phyloP scores from a whole-genome alignment of 2,888 invertebrate genomes.

The Priocnemis perturbator region DNA sequence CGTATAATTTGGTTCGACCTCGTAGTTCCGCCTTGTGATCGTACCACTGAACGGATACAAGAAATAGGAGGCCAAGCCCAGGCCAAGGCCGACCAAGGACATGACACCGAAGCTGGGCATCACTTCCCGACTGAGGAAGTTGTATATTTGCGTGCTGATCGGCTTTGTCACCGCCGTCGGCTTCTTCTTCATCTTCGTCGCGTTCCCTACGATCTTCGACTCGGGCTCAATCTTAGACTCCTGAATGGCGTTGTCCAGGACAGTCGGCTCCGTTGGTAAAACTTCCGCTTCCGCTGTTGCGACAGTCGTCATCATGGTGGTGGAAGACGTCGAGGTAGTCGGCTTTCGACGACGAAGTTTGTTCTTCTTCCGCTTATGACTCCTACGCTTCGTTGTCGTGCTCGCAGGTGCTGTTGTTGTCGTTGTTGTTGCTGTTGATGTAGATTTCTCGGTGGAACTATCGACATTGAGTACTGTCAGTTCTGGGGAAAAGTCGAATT shows the following conservation, averaged over 20 bases:
- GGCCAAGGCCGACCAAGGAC: slow-evolving; percentile 82
- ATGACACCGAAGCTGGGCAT: slow-evolving; percentile 89
- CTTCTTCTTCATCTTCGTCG: slow-evolving; percentile 77
- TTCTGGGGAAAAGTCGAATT: slow-evolving; percentile 67
- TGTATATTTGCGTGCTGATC: slow-evolving; percentile 85
- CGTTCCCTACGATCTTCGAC: slow-evolving; percentile 64
- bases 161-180: slow-evolving; percentile 76
- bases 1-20: slow-evolving; percentile 78
- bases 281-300: slow-evolving; percentile 34
- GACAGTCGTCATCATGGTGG: slow-evolving; percentile 49
- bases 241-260: slow-evolving; percentile 59
- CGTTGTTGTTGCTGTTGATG: slow-evolving; percentile 77
- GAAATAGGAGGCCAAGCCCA: slow-evolving; percentile 86
- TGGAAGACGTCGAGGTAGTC: slow-evolving; percentile 59
- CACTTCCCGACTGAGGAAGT: slow-evolving; percentile 86
- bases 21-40: slow-evolving; percentile 80
- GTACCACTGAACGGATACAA: slow-evolving; percentile 85
- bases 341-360: slow-evolving; percentile 80
- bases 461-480: slow-evolving; percentile 72
- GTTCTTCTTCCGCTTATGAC: slow-evolving; percentile 76
- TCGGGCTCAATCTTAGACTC: slow-evolving; percentile 74
- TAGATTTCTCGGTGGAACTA: slow-evolving; percentile 62
- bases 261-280: slow-evolving; percentile 30
- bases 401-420: slow-evolving; percentile 75
- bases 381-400: slow-evolving; percentile 77